Base-by-base conservation (phyloP, 2,113 vertebrate genomes). In the Nematolebias whitei region DNA sequence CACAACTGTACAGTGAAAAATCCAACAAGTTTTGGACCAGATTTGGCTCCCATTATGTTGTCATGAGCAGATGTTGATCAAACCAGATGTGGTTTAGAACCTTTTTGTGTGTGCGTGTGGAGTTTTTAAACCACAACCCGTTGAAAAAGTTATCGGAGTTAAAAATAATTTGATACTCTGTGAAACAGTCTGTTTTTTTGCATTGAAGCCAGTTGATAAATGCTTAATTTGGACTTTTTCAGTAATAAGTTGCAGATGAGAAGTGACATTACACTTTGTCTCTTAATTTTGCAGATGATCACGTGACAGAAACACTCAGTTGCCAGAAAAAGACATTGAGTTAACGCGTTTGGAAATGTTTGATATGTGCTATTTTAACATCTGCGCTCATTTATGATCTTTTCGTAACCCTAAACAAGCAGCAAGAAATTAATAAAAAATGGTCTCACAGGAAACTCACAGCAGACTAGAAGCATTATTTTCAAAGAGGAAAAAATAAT, bases 1-100 rank as follows among this genome's bases (percentile, higher is more conserved):
- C 48, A 63, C 52, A 35, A 52, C 53, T 63, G 19, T 35, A 29
- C 39, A 59, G 44, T 63, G 19, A 39, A 45, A 63, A 44, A 19
- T 52, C 16, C 40, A 55, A 69, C 57, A 55, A 61, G 50, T 39
- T 59, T 58, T 66, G 52, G 45, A 57, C 0, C 24, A n/a, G 12
- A 63, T 69, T 60, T 39, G 54, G 12, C 50, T 14, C 0, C 47
- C 52, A 63, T 62, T 65, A 69, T 40, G 45, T 47, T 61, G 71
- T 63, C 38, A 52, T 41, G 22, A 40, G 5, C n/a, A 35, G 8
- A 65, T 45, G 22, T 39, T 29, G 54, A 61, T 66, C 51, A 67
- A 67, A 55, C 47, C 63, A 43, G 44, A 74, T 67, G 66, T 66
- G 62, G 63, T 52, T 22, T 35, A 11, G 38, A 62, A 50, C 24